These are phyloP conservation scores for Tamias sibiricus DNA, from an alignment of 2,113 vertebrate genomes.

Conservation along the genomic window DNA sequence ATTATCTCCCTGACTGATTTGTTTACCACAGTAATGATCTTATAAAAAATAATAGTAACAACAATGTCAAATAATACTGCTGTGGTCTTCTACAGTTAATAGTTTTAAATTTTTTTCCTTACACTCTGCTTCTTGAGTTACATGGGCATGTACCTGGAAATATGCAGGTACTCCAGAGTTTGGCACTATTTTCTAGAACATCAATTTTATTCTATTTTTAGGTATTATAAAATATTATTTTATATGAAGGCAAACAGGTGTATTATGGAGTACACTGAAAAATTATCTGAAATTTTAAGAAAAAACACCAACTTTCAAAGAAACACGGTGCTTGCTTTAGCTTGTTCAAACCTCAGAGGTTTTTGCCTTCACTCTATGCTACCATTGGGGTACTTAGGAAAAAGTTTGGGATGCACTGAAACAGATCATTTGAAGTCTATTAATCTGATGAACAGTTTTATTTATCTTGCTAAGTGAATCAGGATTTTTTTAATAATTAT, in stretches of 20 bases:
- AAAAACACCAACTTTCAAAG: neutral
- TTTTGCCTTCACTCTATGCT: neutral
- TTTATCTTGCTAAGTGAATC: neutral
- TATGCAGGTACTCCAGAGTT: neutral
- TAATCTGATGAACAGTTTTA: neutral
- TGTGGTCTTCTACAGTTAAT: neutral
- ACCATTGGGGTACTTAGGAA: neutral
- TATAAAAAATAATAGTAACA: neutral
- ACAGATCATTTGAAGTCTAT: neutral
- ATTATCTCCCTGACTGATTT: neutral
- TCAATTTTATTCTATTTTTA: neutral
- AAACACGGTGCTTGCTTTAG: neutral
- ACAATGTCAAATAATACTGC: neutral
- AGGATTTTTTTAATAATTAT: neutral
- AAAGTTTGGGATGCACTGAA: neutral
- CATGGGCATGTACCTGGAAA: neutral
- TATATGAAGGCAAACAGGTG: neutral
- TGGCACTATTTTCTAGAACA: neutral
- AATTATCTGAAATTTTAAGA: neutral
- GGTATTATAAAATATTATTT: neutral
- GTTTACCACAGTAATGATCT: neutral
- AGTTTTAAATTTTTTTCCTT: neutral
- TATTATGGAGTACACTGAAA: neutral
- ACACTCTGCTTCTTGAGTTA: neutral
- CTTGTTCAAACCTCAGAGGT: neutral